A percentile compares a stretch with the other conserved stretches of the same genome.
phyloP scores from a whole-genome alignment of 2,113 vertebrate species.

The Pseudois nayaur region DNA sequence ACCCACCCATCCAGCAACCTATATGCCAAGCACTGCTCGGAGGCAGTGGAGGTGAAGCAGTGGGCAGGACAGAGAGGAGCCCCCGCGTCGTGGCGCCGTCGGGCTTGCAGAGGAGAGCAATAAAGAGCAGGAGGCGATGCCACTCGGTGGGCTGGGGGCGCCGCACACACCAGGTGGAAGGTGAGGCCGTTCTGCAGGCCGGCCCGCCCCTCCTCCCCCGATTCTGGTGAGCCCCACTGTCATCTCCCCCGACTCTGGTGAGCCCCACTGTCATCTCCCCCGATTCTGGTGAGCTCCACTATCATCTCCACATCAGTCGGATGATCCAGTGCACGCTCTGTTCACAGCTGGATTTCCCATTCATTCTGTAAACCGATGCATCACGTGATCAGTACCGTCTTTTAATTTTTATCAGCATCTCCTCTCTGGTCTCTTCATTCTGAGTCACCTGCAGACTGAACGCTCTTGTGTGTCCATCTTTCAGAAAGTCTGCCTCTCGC shows the following conservation, averaged over 20 bases:
- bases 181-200: background rate
- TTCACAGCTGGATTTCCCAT: background rate
- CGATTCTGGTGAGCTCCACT: background rate
- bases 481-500: background rate
- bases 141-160: background rate
- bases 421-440: background rate
- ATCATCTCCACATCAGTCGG: background rate
- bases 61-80: background rate
- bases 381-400: background rate
- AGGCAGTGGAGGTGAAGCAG: background rate
- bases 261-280: too few relatives aligned
- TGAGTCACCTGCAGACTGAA: background rate
- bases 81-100: too few relatives aligned
- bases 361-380: background rate
- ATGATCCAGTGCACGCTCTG: background rate
- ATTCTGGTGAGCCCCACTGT: background rate
- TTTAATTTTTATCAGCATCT: background rate
- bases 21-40: background rate
- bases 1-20: background rate
- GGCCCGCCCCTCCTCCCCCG: too few relatives aligned
- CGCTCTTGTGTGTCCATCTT: too few relatives aligned
- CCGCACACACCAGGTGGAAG: rapidly evolving
- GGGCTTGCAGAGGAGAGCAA: background rate
- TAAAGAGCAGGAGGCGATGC: rapidly evolving
- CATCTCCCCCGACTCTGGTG: background rate